Conservation (phyloP, 2,113 vertebrate species). For the Rhinoderma darwinii region DNA sequence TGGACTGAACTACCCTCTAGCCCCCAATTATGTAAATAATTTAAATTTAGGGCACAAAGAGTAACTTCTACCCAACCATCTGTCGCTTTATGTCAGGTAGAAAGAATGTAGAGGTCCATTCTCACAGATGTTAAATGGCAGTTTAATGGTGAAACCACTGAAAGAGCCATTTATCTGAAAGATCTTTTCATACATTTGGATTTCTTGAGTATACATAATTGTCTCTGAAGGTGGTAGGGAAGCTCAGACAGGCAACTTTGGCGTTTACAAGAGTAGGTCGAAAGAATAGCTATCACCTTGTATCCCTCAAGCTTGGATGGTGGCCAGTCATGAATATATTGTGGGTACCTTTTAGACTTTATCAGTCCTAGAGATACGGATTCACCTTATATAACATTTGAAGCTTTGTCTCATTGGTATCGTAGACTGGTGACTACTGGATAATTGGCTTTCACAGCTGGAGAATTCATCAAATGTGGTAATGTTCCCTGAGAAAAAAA, state of each 20-base stretch:
- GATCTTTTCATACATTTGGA: no score
- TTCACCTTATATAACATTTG: neutral
- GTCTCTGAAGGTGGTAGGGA: neutral
- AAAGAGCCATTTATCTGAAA: no score
- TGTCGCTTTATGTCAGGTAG: neutral
- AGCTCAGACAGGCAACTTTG: neutral
- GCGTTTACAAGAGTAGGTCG: no score
- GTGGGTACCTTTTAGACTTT: no score
- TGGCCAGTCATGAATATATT: no score
- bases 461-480: neutral
- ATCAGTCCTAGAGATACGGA: neutral
- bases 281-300: neutral
- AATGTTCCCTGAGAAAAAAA: neutral
- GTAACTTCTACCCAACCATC: no score
- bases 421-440: neutral
- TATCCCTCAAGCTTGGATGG: neutral
- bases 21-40: no score
- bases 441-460: conserved; percentile 5
- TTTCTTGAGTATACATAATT: no score
- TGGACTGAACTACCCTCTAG: no score
- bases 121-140: neutral
- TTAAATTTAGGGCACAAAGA: no score
- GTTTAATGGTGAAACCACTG: no score
- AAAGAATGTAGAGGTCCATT: neutral
- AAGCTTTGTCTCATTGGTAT: neutral